Base-by-base conservation (phyloP, 2,888 invertebrate genomes). In the Drosophila engyochracea region DNA sequence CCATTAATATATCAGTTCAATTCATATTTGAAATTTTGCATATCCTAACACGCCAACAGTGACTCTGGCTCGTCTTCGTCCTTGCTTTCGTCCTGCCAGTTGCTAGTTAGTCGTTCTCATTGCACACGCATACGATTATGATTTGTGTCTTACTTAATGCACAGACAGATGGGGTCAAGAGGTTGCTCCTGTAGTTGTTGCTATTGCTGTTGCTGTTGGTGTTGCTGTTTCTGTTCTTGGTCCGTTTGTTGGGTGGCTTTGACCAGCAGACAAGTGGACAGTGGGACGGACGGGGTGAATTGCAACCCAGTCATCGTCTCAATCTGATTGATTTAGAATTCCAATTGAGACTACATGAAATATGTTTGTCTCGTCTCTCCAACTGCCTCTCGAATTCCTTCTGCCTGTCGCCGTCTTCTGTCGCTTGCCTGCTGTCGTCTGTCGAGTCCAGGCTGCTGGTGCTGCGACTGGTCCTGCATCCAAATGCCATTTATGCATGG, bases 271-370 rank as follows among this genome's bases (percentile, higher is more conserved):
- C 52, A 55, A 19, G 41, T 44, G 61, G 55, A 74, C 55, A 62
- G 57, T 12, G 28, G 19, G 25, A 6, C 25, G 31, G 57, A 9
- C 7, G 12, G 57, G 28, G 28, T 16, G 51, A 67, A 63, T 63
- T 74, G 70, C 75, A 62, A 35, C 66, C 62, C 61, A 81, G 75
- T 76, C 82, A 68, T 85, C 85, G 82, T 89, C 87, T 92, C 92
- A 91, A 92, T 91, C 92, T 91, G 92, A 92, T 92, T 92, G 92
- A 92, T 92, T 92, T 92, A 92, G 92, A 92, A 92, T 92, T 92
- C 91, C 92, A 92, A 92, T 92, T 92, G 92, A 91, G 92, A 91
- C 90, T 92, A 89, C 83, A 87, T 91, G 91, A 91, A 91, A 91
- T 92, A 91, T 91, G 91, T 84, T 84, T 76, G 87, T 86, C 83